Evolutionary conservation across 2,797 vertebrate species (phyloP), one percentile per base, ranked within the genome.

Genomic region (Chromis chromis): DNA sequence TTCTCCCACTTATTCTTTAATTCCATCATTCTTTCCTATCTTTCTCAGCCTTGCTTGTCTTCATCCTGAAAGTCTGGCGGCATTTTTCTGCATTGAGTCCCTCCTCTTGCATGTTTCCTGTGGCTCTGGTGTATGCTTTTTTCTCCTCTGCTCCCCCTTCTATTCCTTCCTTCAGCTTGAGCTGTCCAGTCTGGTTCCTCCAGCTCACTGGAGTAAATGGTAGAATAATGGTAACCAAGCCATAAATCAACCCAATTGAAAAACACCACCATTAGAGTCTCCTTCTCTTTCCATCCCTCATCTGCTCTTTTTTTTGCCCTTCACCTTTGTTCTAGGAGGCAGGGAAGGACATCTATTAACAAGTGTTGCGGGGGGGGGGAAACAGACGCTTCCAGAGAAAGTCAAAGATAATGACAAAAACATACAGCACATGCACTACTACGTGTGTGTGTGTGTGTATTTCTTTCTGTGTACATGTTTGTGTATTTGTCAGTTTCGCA

Each of bases 201-300:
- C 72, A 65, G 71, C 79, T 57, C 6, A 48, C 65, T 53, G 64
- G 73, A 86, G 81, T 82, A 90, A 91, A 90, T 87, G 78, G 84
- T 86, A 73, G 91, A 92, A 89, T 89, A 88, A 91, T 88, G 83
- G 84, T 78, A 89, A 90, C 82, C 88, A 62, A 74, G 78, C 85
- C 82, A 91, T 92, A 89, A 92, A 93, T 93, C 89, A 91, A 82
- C 79, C 82, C 85, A 89, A 91, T 85, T 90, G 89, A 88, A 91
- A 92, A 90, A 85, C 89, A 90, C 84, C 86, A 84, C 79, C 76
- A 85, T 89, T 90, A 89, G 69, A 60, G 64, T 79, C 79, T 67
- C 71, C 61, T 49, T 84, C 76, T 71, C 75, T 67, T 87, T 82
- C 65, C 74, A 74, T 82, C 72, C 78, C 71, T 89, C 73, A 71